These are phyloP conservation scores for Plestiodon gilberti DNA, from an alignment of 2,113 vertebrate species.

Conservation along the genomic window DNA sequence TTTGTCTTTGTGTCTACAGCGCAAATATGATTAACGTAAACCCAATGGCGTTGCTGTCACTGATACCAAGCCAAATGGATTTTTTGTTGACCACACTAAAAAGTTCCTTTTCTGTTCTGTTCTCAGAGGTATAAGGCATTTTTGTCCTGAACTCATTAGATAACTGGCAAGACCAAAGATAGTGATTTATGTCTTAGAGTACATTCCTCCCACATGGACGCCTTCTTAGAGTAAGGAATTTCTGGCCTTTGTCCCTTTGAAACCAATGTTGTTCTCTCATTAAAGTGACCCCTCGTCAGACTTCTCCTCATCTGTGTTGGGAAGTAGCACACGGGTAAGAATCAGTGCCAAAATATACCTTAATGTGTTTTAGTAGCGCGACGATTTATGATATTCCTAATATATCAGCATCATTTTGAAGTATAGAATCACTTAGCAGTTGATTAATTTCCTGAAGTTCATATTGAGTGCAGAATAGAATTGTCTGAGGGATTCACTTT, in stretches of 20 bases:
- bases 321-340: background rate
- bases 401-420: background rate
- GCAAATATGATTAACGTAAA: constrained; percentile 11
- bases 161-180: constrained; percentile 19
- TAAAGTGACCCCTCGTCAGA: background rate
- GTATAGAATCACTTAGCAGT: background rate
- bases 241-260: background rate
- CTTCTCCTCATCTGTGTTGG: background rate
- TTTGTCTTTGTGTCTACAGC: background rate
- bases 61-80: background rate
- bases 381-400: background rate
- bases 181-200: constrained; percentile 35
- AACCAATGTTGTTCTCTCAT: background rate
- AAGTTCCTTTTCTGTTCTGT: background rate
- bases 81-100: constrained; percentile 13
- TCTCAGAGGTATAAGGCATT: constrained; percentile 2
- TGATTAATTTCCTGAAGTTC: background rate
- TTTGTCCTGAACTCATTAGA: constrained; percentile 22
- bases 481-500: background rate
- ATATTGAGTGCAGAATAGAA: background rate
- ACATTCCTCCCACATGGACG: constrained; percentile 12
- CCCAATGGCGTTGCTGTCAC: constrained; percentile 3
- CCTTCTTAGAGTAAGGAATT: constrained; percentile 17
- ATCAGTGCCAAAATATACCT: background rate
- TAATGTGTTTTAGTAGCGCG: background rate